phyloP scores from a whole-genome alignment of 92 coral and sea anemone species.

The Porites cylindrica region DNA sequence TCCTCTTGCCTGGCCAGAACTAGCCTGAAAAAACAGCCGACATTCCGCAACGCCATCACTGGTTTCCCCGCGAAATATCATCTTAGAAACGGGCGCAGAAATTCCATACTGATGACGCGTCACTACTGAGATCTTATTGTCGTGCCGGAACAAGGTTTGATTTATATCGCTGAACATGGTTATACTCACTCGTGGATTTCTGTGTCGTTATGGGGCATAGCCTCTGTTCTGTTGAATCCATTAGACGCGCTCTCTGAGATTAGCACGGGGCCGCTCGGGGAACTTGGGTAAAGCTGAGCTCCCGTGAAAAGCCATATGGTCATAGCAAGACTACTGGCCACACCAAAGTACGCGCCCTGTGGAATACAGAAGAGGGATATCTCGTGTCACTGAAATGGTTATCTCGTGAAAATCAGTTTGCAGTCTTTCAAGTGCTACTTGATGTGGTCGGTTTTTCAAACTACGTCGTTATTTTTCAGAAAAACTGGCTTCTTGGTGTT shows the following conservation, averaged over 20 bases:
- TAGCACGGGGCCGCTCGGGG: conserved; percentile 53
- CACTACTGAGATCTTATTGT: no score
- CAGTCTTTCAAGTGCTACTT: not conserved
- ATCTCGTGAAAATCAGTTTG: not conserved
- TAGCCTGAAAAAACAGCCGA: no score
- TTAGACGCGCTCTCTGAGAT: conserved; percentile 45
- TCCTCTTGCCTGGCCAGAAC: no score
- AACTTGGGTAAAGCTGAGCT: conserved; percentile 70
- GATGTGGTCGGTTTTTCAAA: no score
- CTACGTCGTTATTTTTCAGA: no score
- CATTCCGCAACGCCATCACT: no score
- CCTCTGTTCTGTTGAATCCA: conserved; percentile 54
- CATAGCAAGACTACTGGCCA: conserved; percentile 58
- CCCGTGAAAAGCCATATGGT: conserved; percentile 77
- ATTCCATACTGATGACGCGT: no score
- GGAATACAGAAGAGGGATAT: not conserved
- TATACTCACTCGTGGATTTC: conserved; percentile 43
- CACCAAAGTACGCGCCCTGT: conserved; percentile 73
- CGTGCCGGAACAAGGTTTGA: no score
- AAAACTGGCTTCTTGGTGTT: no score
- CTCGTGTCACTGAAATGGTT: not conserved
- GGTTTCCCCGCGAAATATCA: no score
- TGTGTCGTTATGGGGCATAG: conserved; percentile 46
- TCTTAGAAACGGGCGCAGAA: no score
- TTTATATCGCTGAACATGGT: no score